Percentiles rank a stretch among this genome's conserved stretches.
Evolutionary conservation across 2,888 invertebrate species (phyloP).

Genomic region (Caradrina clavipalpis): DNA sequence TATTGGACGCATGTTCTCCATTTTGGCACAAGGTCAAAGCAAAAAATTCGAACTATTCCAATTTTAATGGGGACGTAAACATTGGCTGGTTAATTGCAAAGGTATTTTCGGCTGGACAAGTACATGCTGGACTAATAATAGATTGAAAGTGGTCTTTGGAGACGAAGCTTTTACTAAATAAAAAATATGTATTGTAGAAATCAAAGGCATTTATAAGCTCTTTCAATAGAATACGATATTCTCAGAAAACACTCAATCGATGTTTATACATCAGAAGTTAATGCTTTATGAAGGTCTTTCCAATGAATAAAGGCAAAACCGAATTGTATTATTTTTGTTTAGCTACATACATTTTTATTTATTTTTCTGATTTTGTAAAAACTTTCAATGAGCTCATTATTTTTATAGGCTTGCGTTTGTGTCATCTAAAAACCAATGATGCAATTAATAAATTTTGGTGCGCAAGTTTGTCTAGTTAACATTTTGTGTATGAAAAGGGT

Average conservation of each 20-base stretch:
- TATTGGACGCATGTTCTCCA: conserved; percentile 34
- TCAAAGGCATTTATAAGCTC: not conserved
- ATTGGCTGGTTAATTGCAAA: conserved; percentile 40
- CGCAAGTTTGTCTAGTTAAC: too few relatives aligned
- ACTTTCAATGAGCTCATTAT: too few relatives aligned
- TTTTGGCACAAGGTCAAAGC: conserved; percentile 64
- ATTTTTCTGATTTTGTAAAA: too few relatives aligned
- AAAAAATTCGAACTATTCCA: conserved; percentile 48
- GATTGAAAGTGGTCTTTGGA: not conserved
- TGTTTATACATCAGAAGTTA: conserved; percentile 23
- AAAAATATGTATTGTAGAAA: not conserved
- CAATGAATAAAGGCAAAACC: conserved; percentile 13
- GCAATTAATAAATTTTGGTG: too few relatives aligned
- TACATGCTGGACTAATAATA: conserved; percentile 24
- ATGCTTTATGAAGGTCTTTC: not conserved
- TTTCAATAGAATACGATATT: conserved; percentile 21
- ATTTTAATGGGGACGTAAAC: conserved; percentile 49
- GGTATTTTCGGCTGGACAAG: conserved; percentile 20
- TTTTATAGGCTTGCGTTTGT: too few relatives aligned
- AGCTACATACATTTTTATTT: too few relatives aligned
- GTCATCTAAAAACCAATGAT: too few relatives aligned
- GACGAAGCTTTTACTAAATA: not conserved
- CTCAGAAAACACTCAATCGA: not conserved
- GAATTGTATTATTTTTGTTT: not conserved
- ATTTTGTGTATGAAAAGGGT: too few relatives aligned